Conservation (phyloP, 2,113 vertebrate species). For the Dicentrarchus labrax region DNA sequence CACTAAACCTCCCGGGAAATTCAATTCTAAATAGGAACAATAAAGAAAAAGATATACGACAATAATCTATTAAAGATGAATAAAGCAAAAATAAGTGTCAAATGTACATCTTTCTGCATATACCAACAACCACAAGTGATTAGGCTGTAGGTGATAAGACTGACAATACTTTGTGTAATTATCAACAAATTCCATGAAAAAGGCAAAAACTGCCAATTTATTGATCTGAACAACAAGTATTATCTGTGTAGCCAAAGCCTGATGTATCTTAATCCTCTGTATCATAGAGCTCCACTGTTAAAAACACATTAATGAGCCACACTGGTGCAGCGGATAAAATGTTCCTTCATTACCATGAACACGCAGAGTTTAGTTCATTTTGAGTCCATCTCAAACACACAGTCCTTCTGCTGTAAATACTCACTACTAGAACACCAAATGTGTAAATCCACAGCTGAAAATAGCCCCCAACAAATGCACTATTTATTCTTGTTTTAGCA, state of each 20-base stretch:
- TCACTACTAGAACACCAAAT: background rate
- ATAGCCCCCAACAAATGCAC: background rate
- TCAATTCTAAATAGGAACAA: background rate
- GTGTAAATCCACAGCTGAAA: background rate
- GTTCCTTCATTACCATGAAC: background rate
- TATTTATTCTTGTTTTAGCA: background rate
- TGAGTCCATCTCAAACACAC: background rate
- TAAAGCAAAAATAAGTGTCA: background rate
- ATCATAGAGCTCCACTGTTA: background rate
- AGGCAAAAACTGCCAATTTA: background rate
- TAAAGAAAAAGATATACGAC: background rate
- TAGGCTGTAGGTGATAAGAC: background rate
- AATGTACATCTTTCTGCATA: background rate
- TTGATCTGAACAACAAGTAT: background rate
- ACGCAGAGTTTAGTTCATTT: background rate
- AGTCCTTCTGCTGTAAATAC: background rate
- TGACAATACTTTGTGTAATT: background rate
- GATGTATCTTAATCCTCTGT: too few relatives aligned
- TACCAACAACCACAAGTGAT: background rate
- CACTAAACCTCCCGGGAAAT: background rate
- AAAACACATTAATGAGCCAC: background rate
- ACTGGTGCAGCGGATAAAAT: background rate
- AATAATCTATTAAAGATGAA: background rate
- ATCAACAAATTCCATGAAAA: background rate
- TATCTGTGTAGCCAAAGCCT: background rate